Base-by-base conservation (phyloP, 2,888 invertebrate species). In the Standfussiana lucernea region DNA sequence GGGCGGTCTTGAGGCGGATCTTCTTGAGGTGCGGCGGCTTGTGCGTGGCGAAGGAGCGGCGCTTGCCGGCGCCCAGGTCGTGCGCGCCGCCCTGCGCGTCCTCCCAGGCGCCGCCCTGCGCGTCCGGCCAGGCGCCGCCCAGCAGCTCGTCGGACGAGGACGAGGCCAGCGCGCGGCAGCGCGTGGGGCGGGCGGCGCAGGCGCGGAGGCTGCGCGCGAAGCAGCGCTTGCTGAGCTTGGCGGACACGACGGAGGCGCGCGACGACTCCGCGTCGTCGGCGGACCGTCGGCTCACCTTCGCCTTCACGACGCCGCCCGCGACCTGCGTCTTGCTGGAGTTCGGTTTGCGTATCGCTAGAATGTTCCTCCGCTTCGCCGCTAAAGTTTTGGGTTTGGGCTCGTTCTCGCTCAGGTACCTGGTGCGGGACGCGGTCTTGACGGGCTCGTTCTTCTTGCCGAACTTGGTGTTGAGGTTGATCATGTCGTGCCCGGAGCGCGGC, bases 311-410 rank as follows among this genome's bases (percentile, higher is more conserved):
- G 24, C 92, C 93, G 32, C 92, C 93, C 42, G 93, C 85, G 40
- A 93, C 87, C 70, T 94, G 93, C 37, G 95, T 92, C 86, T 96
- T 96, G 82, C 94, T 93, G 24, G 95, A 84, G 85, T 96, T 96
- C 21, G 96, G 96, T 77, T 96, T 95, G 37, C 96, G 91, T 28
- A 96, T 92, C 21, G 95, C 94, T 64, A 96, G 92, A n/a, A 96
- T 91, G 89, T 93, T 95, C 69, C 96, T 90, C 8, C 96, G 93
- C 80, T 96, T 96, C 18, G 92, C 90, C 11, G 95, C 88, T 21
- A 95, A 86, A 7, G 95, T 91, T 83, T 94, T 95, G 32, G 95
- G 94, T 53, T 96, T 96, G 28, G 96, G 95, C 72, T 95, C 95
- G 91, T 90, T 93, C 32, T 95, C 96, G 65, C 92, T 87, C 62